These are phyloP conservation scores for Amyelois transitella DNA, from an alignment of 1,140 invertebrate genomes.

Conservation along the genomic window DNA sequence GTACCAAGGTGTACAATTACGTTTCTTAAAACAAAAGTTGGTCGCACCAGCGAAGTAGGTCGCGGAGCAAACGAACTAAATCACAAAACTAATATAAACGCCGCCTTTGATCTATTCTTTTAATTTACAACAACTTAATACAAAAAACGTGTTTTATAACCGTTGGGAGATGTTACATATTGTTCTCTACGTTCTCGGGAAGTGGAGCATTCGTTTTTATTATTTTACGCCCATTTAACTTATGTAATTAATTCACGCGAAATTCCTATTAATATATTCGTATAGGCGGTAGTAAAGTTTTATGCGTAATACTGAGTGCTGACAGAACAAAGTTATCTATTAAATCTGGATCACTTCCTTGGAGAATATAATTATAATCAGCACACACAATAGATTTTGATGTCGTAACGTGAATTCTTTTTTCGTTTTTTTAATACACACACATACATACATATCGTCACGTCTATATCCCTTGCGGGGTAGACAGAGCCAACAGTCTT, in stretches of 20 bases:
- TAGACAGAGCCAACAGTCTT: too few species aligned
- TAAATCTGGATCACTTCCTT: not conserved
- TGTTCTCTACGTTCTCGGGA: slow-evolving; percentile 13
- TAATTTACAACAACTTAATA: not conserved
- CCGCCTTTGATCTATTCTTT: not conserved
- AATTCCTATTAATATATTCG: slow-evolving; percentile 62
- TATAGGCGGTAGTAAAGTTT: slow-evolving; percentile 58
- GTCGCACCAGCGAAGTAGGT: too few species aligned
- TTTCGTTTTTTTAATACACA: too few species aligned
- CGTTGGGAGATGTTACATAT: not conserved
- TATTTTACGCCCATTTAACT: slow-evolving; percentile 61
- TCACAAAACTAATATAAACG: not conserved
- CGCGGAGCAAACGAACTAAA: not conserved
- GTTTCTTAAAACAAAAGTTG: too few species aligned
- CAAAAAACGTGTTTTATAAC: not conserved
- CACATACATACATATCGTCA: too few species aligned
- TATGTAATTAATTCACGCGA: slow-evolving; percentile 64
- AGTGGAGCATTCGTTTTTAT: slow-evolving; percentile 50
- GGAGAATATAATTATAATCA: not conserved
- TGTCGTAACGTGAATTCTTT: not conserved
- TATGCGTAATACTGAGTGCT: slow-evolving; percentile 42
- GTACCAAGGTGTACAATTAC: too few species aligned
- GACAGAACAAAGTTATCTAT: slow-evolving; percentile 41
- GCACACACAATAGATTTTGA: not conserved
- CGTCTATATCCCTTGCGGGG: too few species aligned